phyloP scores from a whole-genome alignment of 2,888 invertebrate genomes.

The Celastrina argiolus region DNA sequence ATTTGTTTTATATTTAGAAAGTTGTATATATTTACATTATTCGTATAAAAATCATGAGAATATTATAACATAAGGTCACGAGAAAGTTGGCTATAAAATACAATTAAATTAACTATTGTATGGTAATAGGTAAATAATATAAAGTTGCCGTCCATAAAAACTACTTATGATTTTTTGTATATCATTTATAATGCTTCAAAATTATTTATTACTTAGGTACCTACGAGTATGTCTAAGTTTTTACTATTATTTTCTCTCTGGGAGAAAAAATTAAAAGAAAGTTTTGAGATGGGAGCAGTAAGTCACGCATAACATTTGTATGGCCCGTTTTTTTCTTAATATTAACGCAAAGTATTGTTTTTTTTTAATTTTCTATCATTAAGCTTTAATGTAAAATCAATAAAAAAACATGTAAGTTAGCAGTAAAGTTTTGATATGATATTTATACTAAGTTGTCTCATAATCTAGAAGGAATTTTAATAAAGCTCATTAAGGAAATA shows the following conservation, averaged over 20 bases:
- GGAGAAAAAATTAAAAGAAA: too few relatives aligned
- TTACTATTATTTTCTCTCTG: too few relatives aligned
- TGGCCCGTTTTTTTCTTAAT: too few relatives aligned
- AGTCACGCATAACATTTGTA: too few relatives aligned
- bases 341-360: too few relatives aligned
- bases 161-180: not conserved
- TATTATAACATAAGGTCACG: not conserved
- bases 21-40: constrained; percentile 14
- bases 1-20: constrained; percentile 19
- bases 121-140: not conserved
- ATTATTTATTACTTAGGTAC: not conserved
- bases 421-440: too few relatives aligned
- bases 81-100: not conserved
- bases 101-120: constrained; percentile 1
- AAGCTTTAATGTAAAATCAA: too few relatives aligned
- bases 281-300: too few relatives aligned
- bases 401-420: too few relatives aligned
- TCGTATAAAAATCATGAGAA: not conserved
- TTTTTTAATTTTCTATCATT: too few relatives aligned
- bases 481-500: not conserved
- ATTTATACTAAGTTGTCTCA: too few relatives aligned
- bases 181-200: not conserved
- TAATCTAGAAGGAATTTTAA: not conserved
- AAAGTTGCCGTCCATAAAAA: not conserved
- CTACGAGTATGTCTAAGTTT: too few relatives aligned